Percentiles rank a stretch among this genome's conserved stretches.
Evolutionary conservation across 2,113 vertebrate species (phyloP).

Genomic region (Cardinalis cardinalis): DNA sequence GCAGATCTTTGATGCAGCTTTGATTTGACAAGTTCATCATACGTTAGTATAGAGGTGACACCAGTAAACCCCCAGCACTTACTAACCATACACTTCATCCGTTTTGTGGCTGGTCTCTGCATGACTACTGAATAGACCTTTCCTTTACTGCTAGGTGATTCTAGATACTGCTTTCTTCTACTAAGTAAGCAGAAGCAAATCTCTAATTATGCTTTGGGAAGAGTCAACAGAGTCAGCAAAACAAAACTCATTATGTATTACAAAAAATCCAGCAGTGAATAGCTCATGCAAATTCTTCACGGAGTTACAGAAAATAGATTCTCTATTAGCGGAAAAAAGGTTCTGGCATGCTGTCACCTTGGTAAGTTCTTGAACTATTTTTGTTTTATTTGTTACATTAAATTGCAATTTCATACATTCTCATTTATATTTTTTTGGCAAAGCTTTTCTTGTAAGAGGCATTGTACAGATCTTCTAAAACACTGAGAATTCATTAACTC

Average conservation of each 20-base stretch:
- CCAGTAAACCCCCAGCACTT: neutral
- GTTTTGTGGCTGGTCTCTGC: neutral
- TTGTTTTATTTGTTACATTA: neutral
- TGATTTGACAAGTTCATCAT: neutral
- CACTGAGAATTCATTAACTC: neutral
- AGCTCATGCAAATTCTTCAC: neutral
- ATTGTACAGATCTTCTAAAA: neutral
- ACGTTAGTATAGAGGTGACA: neutral
- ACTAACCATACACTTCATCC: neutral
- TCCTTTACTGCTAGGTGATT: neutral
- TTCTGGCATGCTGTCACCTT: neutral
- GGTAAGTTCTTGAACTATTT: neutral
- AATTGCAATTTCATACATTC: neutral
- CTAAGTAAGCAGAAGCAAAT: conserved; percentile 22
- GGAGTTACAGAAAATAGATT: neutral
- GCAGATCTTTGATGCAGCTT: neutral
- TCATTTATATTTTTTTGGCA: neutral
- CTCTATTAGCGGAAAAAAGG: neutral
- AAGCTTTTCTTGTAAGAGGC: neutral
- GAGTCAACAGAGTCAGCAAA: conserved; percentile 46
- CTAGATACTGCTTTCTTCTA: neutral
- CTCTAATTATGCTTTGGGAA: conserved; percentile 12
- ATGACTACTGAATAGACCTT: neutral
- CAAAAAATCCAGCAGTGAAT: neutral
- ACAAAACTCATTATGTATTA: conserved; percentile 23